phyloP scores from a whole-genome alignment of 2,797 vertebrate genomes.

The Menidia menidia region DNA sequence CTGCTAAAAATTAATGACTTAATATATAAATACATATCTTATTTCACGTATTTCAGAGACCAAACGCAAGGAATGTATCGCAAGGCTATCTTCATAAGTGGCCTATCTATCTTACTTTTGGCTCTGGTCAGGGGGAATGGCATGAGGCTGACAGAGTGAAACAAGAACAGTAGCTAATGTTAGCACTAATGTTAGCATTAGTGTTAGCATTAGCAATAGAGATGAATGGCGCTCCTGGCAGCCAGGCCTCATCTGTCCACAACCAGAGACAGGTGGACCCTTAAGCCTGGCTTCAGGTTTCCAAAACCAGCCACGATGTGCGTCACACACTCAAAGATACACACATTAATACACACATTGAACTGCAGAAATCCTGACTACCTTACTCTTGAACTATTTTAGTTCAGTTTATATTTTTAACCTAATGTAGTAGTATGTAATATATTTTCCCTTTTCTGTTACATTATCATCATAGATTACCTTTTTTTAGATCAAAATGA shows the following conservation, averaged over 20 bases:
- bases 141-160: constrained; percentile 73
- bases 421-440: background rate
- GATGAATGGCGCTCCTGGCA: constrained; percentile 74
- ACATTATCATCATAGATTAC: background rate
- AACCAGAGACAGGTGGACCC: constrained; percentile 79
- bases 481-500: constrained; percentile 23
- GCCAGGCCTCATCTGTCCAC: constrained; percentile 78
- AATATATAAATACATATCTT: constrained; percentile 29
- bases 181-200: constrained; percentile 78
- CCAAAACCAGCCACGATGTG: constrained; percentile 60
- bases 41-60: constrained; percentile 44
- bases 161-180: constrained; percentile 82
- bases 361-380: constrained; percentile 23
- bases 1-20: constrained; percentile 34
- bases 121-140: constrained; percentile 57
- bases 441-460: background rate
- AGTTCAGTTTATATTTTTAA: constrained; percentile 10
- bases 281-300: constrained; percentile 79
- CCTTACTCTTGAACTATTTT: constrained; percentile 29
- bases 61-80: constrained; percentile 56
- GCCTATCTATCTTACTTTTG: constrained; percentile 64
- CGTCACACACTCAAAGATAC: constrained; percentile 65
- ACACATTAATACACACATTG: constrained; percentile 41
- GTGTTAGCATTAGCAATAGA: constrained; percentile 74
- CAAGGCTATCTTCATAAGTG: constrained; percentile 60